Base-by-base conservation (phyloP, 2,888 invertebrate species). In the Microctonus aethiopoides region DNA sequence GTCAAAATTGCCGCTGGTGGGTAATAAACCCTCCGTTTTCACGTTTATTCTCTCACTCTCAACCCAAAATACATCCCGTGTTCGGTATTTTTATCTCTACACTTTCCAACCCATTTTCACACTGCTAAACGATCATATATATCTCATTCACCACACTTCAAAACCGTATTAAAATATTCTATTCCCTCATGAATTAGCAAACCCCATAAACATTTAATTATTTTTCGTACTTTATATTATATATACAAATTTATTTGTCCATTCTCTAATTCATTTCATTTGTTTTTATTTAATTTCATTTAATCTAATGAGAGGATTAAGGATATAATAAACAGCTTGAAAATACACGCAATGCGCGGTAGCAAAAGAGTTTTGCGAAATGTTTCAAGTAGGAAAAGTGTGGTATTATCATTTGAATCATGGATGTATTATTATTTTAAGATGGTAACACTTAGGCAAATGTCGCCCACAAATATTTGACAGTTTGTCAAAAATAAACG, bases 1-100 rank as follows among this genome's bases (percentile, higher is more conserved):
- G 78, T 78, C 79, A 80, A 81, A 81, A 81, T 76, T 76, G 73
- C 71, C 70, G 61, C 67, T 63, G 52, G 68, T 54, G 67, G 46
- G 71, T 63, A 73, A 72, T 62, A 65, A 68, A 71, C 68, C 46
- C 52, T 67, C 61, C 65, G 70, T 34, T 52, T 32, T 32, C 10
- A 54, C 16, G 54, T 20, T 64, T 7, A 64, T 64, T 34, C 52
- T 54, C 34, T 32, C 39, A 51, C 24, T 54, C 22, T 16, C 13
- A 5, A 11, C 51, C n/a, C 29, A 16, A 9, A 10, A 20, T 20
- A 34, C 22, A 34, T 64, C 32, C 29, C 34, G 10, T 26, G 24
- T 39, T 54, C 16, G 34, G 36, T 46, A 32, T 57, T 59, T 60
- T 60, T 36, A 34, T 29, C 16, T 41, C 26, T 56, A 29, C 34